Conservation (phyloP, 2,797 vertebrate genomes). For the Aplochiton taeniatus region DNA sequence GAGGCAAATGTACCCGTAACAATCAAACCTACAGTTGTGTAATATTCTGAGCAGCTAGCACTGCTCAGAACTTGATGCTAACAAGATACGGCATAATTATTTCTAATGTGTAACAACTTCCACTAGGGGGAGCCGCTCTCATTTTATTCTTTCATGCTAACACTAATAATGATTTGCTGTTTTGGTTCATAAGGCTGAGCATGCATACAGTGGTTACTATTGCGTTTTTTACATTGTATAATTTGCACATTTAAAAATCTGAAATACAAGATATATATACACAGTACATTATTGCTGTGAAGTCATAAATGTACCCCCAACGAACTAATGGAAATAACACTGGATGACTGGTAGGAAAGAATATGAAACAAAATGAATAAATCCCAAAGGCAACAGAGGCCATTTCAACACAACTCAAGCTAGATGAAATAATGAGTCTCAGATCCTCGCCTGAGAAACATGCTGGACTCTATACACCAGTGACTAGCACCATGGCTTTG, state of each 20-base stretch:
- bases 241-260: conserved; percentile 20
- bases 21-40: too few relatives aligned
- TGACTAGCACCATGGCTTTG: conserved; percentile 22
- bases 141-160: too few relatives aligned
- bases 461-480: conserved; percentile 33
- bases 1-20: too few relatives aligned
- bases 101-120: too few relatives aligned
- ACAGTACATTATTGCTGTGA: conserved; percentile 38
- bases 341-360: conserved; percentile 11
- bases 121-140: too few relatives aligned
- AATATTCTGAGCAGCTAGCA: too few relatives aligned
- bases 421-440: conserved; percentile 1
- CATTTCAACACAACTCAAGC: conserved; percentile 18
- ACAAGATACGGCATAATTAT: too few relatives aligned
- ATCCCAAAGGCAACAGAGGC: conserved; percentile 17
- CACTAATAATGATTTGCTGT: too few relatives aligned
- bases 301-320: conserved; percentile 29
- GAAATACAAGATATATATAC: conserved; percentile 26
- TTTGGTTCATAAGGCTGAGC: too few relatives aligned
- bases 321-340: conserved; percentile 16
- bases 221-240: too few relatives aligned
- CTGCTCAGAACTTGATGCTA: too few relatives aligned
- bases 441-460: conserved; percentile 9
- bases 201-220: too few relatives aligned
- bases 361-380: conserved; percentile 6